Conservation (phyloP, 1,140 invertebrate species). For the Calosoma granatense region DNA sequence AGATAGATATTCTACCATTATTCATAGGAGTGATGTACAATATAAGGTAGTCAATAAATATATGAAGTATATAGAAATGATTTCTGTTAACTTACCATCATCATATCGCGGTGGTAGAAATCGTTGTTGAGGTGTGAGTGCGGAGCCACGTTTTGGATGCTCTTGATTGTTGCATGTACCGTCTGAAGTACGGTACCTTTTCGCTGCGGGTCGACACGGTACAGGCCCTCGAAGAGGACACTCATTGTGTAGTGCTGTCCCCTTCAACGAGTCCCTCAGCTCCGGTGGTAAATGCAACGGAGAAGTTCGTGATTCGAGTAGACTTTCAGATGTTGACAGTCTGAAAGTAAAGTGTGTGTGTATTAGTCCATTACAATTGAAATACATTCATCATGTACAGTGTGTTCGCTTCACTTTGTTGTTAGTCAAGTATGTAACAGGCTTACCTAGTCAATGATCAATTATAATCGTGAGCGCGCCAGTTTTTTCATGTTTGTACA, state of each 20-base stretch:
- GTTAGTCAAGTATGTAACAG: too few species aligned
- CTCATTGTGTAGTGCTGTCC: constrained; percentile 42
- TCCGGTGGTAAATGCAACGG: neutral
- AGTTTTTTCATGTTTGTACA: too few species aligned
- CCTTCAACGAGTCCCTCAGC: constrained; percentile 32
- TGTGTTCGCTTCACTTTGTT: too few species aligned
- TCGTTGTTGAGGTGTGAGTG: constrained; percentile 70
- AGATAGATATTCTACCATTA: too few species aligned
- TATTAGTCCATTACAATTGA: neutral
- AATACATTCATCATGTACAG: neutral
- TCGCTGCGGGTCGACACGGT: constrained; percentile 45
- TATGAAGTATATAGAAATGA: too few species aligned
- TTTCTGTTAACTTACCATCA: constrained; percentile 62
- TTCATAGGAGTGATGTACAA: too few species aligned
- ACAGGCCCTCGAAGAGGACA: constrained; percentile 52
- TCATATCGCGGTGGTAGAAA: constrained; percentile 73
- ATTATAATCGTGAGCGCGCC: too few species aligned
- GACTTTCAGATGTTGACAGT: neutral
- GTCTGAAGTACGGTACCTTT: constrained; percentile 67
- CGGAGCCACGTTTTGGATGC: constrained; percentile 67
- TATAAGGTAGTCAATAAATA: neutral
- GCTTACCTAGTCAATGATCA: too few species aligned
- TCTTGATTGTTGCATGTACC: constrained; percentile 78
- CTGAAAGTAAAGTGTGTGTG: too few species aligned
- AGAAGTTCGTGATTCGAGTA: neutral